Base-by-base conservation (phyloP, 2,113 vertebrate species). In the Dipodomys stephensi region DNA sequence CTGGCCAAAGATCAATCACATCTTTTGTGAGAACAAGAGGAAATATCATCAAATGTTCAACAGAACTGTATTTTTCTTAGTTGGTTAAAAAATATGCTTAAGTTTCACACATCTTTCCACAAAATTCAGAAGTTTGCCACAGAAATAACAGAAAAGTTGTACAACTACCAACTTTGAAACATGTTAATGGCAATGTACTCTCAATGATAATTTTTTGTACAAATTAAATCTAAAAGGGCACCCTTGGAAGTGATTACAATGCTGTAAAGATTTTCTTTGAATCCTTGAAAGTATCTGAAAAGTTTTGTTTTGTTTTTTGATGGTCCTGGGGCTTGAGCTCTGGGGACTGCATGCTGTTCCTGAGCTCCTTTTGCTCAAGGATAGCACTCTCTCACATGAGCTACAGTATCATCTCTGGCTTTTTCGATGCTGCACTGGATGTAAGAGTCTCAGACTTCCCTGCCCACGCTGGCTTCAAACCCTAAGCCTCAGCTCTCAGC, bases 61-160 rank as follows among this genome's bases (percentile, higher is more conserved):
- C 28, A 69, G 57, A 53, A 44, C 35, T 78, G 16, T 11, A 72
- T 80, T 87, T 92, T 82, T 53, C 79, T 49, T 30, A 2, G 77
- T 18, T 49, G 49, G 8, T 49, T 49, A 49, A 83, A 79, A 74
- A 81, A 74, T 15, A 30, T 16, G 62, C 89, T 18, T 49, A 83
- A 57, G 12, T n/a, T 69, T 44, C 65, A 2, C 6, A 3, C 81
- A 32, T 78, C n/a, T 83, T 92, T 53, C 72, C 9, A 87, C 19
- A 77, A 35, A 95, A 39, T 22, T 77, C 49, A 60, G 22, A 71
- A 6, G 6, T 23, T 19, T 78, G 49, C 25, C 7, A 23, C 19
- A 81, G 76, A 94, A 81, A 69, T n/a, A 83, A 90, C 39, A 88
- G 44, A 30, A 93, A 77, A 90, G 79, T 15, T 94, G 62, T 60